A percentile compares a stretch with the other conserved stretches of the same genome.
These are phyloP conservation scores for Mantis religiosa DNA, from an alignment of 2,888 invertebrate species.

Conservation along the genomic window DNA sequence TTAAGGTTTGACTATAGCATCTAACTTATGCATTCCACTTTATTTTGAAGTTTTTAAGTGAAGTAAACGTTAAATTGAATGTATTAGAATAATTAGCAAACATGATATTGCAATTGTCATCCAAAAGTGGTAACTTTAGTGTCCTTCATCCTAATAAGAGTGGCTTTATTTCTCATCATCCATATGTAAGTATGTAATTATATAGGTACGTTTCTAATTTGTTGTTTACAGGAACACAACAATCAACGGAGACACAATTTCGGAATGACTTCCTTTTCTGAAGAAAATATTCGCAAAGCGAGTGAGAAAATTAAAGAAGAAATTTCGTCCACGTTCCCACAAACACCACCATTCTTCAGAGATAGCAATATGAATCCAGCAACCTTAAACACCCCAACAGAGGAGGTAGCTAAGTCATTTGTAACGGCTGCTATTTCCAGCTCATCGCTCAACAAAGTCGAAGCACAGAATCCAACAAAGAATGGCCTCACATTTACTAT, in stretches of 20 bases:
- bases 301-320: background rate
- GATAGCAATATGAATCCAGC: background rate
- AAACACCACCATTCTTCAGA: background rate
- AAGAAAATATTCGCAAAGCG: background rate
- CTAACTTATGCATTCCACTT: too few species aligned
- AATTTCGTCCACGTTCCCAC: background rate
- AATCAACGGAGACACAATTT: background rate
- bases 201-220: background rate
- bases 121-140: too few species aligned
- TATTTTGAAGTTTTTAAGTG: too few species aligned
- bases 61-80: too few species aligned
- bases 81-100: too few species aligned
- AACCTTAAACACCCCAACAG: background rate
- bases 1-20: too few species aligned
- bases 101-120: too few species aligned
- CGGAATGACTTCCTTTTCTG: background rate
- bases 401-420: background rate
- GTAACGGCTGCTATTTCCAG: background rate
- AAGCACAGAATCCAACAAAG: background rate
- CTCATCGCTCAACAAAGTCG: background rate
- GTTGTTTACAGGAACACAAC: background rate
- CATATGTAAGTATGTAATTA: too few species aligned
- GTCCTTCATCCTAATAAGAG: too few species aligned
- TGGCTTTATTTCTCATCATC: too few species aligned
- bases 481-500: background rate